A percentile compares a stretch with the other conserved stretches of the same genome.
Evolutionary conservation across 2,113 vertebrate genomes (phyloP).

Genomic region (Phylloscopus whistleri): DNA sequence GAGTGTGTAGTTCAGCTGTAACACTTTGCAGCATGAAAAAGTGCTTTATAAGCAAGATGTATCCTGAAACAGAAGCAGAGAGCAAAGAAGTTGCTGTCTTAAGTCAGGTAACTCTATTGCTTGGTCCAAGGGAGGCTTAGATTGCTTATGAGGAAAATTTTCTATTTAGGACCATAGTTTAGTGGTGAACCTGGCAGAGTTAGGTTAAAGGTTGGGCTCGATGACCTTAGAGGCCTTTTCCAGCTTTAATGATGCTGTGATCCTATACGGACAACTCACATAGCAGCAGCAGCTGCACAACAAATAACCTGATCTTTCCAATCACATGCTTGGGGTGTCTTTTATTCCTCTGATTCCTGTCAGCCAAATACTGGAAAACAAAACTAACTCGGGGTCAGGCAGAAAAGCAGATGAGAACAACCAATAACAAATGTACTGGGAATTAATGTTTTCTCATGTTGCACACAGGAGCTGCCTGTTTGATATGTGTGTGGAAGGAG

Average conservation of each 20-base stretch:
- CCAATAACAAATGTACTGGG: neutral
- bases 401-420: neutral
- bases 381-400: neutral
- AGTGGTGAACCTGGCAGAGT: neutral
- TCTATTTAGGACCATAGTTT: neutral
- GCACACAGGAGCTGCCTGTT: conserved; percentile 58
- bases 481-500: conserved; percentile 28
- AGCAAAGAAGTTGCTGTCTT: neutral
- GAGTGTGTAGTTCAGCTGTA: neutral
- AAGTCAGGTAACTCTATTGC: neutral
- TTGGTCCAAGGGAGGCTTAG: neutral
- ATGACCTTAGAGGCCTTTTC: neutral
- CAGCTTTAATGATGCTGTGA: neutral
- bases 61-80: neutral
- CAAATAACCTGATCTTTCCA: neutral
- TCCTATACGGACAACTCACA: neutral
- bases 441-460: neutral
- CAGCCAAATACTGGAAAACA: neutral
- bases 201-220: neutral
- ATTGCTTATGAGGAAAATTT: neutral
- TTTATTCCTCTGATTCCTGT: neutral
- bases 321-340: neutral
- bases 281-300: neutral
- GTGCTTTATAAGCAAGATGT: neutral
- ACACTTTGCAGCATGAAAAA: neutral